phyloP scores from a whole-genome alignment of 2,797 vertebrate species.

The Pseudochaenichthys georgianus region DNA sequence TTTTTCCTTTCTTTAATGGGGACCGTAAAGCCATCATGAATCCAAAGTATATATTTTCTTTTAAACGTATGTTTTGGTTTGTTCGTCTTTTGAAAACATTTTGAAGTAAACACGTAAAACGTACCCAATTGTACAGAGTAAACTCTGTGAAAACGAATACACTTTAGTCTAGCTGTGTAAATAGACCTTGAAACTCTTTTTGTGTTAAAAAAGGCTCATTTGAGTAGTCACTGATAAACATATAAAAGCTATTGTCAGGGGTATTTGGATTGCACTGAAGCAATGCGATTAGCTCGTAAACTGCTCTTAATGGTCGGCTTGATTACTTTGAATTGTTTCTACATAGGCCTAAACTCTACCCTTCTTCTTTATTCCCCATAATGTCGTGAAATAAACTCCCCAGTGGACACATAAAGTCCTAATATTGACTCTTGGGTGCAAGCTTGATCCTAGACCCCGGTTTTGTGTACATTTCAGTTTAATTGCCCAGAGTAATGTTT shows the following conservation, averaged over 20 bases:
- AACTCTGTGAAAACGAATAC: background rate
- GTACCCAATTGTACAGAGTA: background rate
- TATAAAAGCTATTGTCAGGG: background rate
- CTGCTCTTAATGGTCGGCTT: constrained; percentile 6
- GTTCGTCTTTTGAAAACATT: too few relatives aligned
- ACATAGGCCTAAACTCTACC: background rate
- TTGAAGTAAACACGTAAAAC: background rate
- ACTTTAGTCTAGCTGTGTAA: background rate
- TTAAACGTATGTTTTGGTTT: too few relatives aligned
- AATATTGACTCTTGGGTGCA: background rate
- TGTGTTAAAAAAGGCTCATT: constrained; percentile 3
- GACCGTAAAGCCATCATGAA: too few relatives aligned
- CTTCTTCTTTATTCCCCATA: constrained; percentile 2
- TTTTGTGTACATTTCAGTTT: background rate
- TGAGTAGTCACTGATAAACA: constrained; percentile 1
- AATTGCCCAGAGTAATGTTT: constrained; percentile 10
- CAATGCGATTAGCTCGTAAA: background rate
- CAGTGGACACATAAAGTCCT: background rate
- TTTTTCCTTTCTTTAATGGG: too few relatives aligned
- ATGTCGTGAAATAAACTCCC: background rate
- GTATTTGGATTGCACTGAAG: constrained; percentile 1
- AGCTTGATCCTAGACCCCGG: background rate
- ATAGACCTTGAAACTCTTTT: background rate
- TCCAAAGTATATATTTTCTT: too few relatives aligned
- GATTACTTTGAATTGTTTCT: constrained; percentile 20